Conservation (phyloP, 2,797 vertebrate species). For the Chiloscyllium punctatum region DNA sequence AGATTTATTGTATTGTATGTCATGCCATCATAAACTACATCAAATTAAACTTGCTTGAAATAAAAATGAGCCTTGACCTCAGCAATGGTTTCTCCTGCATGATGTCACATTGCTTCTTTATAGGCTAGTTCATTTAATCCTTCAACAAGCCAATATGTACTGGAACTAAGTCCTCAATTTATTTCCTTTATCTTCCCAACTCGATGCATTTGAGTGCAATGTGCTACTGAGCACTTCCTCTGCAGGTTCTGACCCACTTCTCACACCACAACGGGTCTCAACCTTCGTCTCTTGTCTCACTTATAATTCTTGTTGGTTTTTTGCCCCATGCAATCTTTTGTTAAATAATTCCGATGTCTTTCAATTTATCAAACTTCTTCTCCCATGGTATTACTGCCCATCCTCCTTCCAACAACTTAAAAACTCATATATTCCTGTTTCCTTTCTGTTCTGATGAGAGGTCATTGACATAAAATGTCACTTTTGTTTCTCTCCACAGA, state of each 20-base stretch:
- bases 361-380: too few relatives aligned
- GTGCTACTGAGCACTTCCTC: background rate
- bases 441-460: too few relatives aligned
- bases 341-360: too few relatives aligned
- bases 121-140: background rate
- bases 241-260: background rate
- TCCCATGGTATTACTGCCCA: too few relatives aligned
- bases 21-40: background rate
- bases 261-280: background rate
- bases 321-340: too few relatives aligned
- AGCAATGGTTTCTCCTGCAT: background rate
- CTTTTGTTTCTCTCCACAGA: too few relatives aligned
- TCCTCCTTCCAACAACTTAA: too few relatives aligned
- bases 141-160: background rate
- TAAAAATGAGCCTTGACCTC: background rate
- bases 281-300: too few relatives aligned
- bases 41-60: background rate
- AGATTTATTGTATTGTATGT: background rate
- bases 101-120: background rate
- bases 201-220: background rate
- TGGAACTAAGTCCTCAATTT: background rate
- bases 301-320: too few relatives aligned
- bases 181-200: background rate
- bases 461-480: too few relatives aligned
- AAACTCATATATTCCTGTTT: too few relatives aligned